Percentiles rank a stretch among this genome's conserved stretches.
phyloP scores from a whole-genome alignment of 2,888 invertebrate species.

The Hipparchia sbordonii region DNA sequence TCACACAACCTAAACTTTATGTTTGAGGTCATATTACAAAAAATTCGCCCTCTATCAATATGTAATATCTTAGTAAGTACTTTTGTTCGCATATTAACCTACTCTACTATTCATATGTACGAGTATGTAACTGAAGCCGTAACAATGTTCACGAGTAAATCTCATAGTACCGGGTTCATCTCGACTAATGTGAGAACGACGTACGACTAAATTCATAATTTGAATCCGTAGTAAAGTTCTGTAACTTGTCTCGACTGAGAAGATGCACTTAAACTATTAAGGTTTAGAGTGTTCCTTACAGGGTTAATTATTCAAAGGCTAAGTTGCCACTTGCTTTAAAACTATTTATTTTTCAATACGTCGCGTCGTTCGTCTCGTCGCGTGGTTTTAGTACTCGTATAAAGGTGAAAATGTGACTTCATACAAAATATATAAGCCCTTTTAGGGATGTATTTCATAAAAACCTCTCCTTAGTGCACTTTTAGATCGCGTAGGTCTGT shows the following conservation, averaged over 20 bases:
- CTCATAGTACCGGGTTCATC: constrained; percentile 5
- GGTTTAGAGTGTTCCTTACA: constrained; percentile 19
- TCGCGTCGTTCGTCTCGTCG: too few relatives aligned
- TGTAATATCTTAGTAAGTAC: too few relatives aligned
- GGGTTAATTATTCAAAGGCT: constrained; percentile 16
- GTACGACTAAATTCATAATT: constrained; percentile 22
- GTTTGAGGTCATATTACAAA: too few relatives aligned
- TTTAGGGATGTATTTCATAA: too few relatives aligned
- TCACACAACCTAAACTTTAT: too few relatives aligned
- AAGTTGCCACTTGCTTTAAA: constrained; percentile 5
- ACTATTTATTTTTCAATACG: background rate
- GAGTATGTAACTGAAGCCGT: background rate
- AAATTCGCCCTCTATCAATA: too few relatives aligned
- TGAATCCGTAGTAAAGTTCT: constrained; percentile 20
- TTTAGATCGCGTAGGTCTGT: too few relatives aligned
- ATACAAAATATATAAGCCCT: too few relatives aligned
- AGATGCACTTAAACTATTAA: constrained; percentile 23
- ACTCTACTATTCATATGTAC: background rate
- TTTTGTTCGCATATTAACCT: background rate
- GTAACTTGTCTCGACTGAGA: constrained; percentile 18
- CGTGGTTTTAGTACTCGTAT: too few relatives aligned
- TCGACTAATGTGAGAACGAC: constrained; percentile 18
- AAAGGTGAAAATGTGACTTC: too few relatives aligned
- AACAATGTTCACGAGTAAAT: constrained; percentile 9
- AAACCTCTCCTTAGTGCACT: too few relatives aligned